These are phyloP conservation scores for Orientallactaga bullata DNA, from an alignment of 2,113 vertebrate species.

Conservation along the genomic window DNA sequence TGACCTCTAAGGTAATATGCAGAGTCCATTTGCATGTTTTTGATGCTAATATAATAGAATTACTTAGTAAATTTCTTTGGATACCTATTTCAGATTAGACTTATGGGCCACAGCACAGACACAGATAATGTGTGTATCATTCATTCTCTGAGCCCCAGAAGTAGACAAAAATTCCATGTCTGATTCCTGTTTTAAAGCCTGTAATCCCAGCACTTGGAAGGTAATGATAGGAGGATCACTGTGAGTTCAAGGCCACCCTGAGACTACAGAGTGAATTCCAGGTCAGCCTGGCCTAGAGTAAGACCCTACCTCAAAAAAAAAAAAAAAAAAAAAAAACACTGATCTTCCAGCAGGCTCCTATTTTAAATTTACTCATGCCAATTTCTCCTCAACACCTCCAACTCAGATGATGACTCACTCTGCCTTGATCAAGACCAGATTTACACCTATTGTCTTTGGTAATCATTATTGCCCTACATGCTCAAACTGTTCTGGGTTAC, in stretches of 20 bases:
- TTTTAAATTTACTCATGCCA: background rate
- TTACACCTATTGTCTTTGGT: background rate
- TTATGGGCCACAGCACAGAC: background rate
- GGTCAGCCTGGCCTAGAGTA: too few species aligned
- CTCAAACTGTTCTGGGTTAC: background rate
- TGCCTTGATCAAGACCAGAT: background rate
- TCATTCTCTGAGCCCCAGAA: background rate
- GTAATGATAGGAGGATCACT: too few species aligned
- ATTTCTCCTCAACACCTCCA: background rate
- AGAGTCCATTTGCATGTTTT: background rate
- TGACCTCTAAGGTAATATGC: background rate
- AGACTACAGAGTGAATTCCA: too few species aligned
- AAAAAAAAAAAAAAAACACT: too few species aligned
- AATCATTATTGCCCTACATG: conserved; percentile 12
- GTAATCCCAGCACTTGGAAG: too few species aligned
- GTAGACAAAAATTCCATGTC: background rate
- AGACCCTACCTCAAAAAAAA: too few species aligned
- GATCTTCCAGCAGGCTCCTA: background rate
- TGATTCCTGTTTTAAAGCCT: conserved; percentile 7
- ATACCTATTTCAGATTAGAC: background rate
- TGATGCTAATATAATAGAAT: background rate
- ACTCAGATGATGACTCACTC: too few species aligned
- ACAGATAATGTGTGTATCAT: too few species aligned
- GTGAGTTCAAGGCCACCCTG: too few species aligned
- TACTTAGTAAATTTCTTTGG: background rate